These are phyloP conservation scores for Scotopteryx bipunctaria DNA, from an alignment of 2,888 invertebrate genomes.

Conservation along the genomic window DNA sequence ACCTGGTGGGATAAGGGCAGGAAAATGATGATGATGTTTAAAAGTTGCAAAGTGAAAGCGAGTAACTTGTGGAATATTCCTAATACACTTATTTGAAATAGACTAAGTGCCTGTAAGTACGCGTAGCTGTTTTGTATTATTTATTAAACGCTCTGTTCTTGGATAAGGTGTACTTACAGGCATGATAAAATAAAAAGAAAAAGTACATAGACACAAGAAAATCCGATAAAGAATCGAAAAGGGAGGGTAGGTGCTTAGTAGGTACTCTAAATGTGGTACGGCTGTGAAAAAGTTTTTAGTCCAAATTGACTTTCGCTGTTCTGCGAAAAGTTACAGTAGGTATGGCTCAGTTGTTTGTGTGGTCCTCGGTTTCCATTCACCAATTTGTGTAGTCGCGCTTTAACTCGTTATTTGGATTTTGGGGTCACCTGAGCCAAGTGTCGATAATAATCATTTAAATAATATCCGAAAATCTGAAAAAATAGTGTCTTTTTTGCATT, in stretches of 20 bases:
- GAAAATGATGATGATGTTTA: too few species aligned
- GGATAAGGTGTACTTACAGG: too few species aligned
- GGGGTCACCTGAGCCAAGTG: not conserved
- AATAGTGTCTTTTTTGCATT: too few species aligned
- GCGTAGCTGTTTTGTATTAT: too few species aligned
- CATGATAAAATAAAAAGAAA: constrained; percentile 6
- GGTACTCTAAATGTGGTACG: constrained; percentile 50
- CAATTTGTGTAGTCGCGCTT: not conserved
- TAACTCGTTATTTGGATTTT: not conserved
- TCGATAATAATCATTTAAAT: too few species aligned
- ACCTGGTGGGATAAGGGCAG: too few species aligned
- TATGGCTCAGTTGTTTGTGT: constrained; percentile 15
- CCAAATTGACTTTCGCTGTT: constrained; percentile 76
- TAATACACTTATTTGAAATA: too few species aligned
- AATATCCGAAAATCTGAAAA: too few species aligned
- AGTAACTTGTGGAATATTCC: too few species aligned
- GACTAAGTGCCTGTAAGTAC: too few species aligned
- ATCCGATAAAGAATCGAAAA: constrained; percentile 46
- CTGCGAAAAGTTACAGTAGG: constrained; percentile 37
- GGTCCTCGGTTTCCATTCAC: not conserved
- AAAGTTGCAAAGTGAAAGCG: too few species aligned
- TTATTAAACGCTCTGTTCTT: too few species aligned
- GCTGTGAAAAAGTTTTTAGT: constrained; percentile 65
- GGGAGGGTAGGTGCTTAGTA: constrained; percentile 49
- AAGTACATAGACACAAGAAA: constrained; percentile 26